Evolutionary conservation across 2,113 vertebrate species (phyloP), one percentile per base, ranked within the genome.

Genomic region (Potamarius usumacintae): DNA sequence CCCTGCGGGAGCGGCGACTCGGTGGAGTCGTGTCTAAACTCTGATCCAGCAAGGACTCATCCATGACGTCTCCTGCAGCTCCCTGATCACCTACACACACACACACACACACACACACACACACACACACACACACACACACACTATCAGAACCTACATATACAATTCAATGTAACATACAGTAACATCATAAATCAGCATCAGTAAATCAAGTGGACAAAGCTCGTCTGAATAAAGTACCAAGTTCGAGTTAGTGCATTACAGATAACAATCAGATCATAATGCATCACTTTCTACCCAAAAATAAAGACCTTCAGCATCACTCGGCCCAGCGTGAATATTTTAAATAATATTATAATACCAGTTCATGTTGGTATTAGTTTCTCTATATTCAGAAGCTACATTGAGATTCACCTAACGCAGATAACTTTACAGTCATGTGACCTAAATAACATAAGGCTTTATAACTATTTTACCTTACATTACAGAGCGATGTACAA

Each of bases 1-100:
- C 98, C 86, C 98, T 91, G 25, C 97, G 95, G 0, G 96, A 96
- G 60, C 98, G 96, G 69, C 97, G 93, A 22, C 95, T 96, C 90
- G 97, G 95, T 62, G 96, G 95, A 14, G 94, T 96, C 18, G 97
- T 96, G 0, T 97, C 95, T 5, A 96, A 94, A 1, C 96, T 97
- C 71, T 97, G 97, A 72, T 98, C 97, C 92, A 97, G 93, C 92
- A 1, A 94, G 42, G 81, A 91, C 25, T 98, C 97, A 1, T 98
- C 97, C 76, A 97, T 93, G 83, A 96, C 92, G 5, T 97, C 97
- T 25, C 97, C 97, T 17, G 69, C 18, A 58, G 53, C 53, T 1
- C 94, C n/a, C 96, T 96, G 60, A 97, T 99, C 97, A 65, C 96
- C 97, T 99, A 89, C 27, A 83, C 60, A 42, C 67, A 86, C 58